Evolutionary conservation across 2,797 vertebrate species (phyloP).

Genomic region (Varecia variegata): DNA sequence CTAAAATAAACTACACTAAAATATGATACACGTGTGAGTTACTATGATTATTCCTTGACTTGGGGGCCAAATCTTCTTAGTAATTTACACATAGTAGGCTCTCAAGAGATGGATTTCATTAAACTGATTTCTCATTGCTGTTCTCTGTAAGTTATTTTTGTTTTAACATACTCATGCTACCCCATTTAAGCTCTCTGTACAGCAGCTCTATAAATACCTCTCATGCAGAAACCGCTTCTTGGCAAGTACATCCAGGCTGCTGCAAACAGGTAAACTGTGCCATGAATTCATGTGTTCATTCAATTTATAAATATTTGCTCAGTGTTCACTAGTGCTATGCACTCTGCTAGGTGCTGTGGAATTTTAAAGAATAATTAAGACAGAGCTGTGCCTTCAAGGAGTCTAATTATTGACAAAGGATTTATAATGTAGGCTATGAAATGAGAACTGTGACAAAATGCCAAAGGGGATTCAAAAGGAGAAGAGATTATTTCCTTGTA

Average conservation of each 20-base stretch:
- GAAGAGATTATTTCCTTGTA: background rate
- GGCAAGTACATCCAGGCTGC: background rate
- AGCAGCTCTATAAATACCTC: background rate
- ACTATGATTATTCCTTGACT: background rate
- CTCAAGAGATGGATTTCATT: background rate
- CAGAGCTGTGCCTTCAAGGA: background rate
- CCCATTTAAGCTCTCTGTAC: background rate
- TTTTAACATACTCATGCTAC: background rate
- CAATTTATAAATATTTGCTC: background rate
- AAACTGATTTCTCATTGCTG: background rate
- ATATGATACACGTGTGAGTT: rapidly evolving
- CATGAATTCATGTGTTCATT: background rate
- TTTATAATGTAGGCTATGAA: background rate
- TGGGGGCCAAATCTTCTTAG: background rate
- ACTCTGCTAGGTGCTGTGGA: background rate
- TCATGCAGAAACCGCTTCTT: background rate
- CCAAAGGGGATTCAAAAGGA: background rate
- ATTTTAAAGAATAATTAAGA: slow-evolving; percentile 29
- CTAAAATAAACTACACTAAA: background rate
- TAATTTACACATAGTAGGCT: background rate
- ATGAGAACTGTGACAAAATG: background rate
- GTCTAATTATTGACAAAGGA: background rate
- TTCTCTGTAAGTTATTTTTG: background rate
- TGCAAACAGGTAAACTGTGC: background rate
- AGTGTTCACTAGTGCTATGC: background rate